Base-by-base conservation (phyloP, 1,140 invertebrate species). In the Leptinotarsa texana region DNA sequence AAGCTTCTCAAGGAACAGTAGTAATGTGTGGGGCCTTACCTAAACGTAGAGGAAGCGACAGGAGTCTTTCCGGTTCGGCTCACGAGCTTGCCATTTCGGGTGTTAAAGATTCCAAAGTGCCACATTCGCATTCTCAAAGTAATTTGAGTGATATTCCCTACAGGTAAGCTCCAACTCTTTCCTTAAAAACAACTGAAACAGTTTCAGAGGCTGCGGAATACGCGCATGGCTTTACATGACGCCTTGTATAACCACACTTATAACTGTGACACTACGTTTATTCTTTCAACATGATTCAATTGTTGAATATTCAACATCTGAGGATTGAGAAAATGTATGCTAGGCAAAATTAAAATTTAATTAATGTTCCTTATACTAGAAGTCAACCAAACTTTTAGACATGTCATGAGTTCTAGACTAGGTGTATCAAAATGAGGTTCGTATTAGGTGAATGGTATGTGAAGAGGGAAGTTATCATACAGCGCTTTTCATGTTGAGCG, bases 81-180 rank as follows among this genome's bases (percentile, higher is more conserved):
- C 93, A 94, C 84, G 93, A 94, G 82, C 86, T 94, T 75, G 92
- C 92, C 15, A 87, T 93, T 51, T 90, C 90, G 77, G 90, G 91
- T 8, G 89, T 91, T 47, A 88, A 90, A 77, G 87, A 88, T 69
- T 86, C 88, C 27, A 88, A 90, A 74, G 92, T 94, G 72, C 91
- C 92, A 42, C 91, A 93, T 83, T 93, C 92, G 4, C 92, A 93
- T 84, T 93, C 92, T 76, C 94, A 95, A 81, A 93, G 92, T 69
- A 94, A 95, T 85, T 88, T 95, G 74, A 92, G 91, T 83, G 92
- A 94, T 79, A 92, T 92, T 72, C 90, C 92, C 18, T 93, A 92
- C 87, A 93, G 93, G 89, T 94, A 83, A 77, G 65, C 69, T 57
- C 17, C 51, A 42, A 11, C 51, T n/a, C 15, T 57, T 17, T 17